phyloP scores from a whole-genome alignment of 2,113 vertebrate species.

The Melanostigma gelatinosum region DNA sequence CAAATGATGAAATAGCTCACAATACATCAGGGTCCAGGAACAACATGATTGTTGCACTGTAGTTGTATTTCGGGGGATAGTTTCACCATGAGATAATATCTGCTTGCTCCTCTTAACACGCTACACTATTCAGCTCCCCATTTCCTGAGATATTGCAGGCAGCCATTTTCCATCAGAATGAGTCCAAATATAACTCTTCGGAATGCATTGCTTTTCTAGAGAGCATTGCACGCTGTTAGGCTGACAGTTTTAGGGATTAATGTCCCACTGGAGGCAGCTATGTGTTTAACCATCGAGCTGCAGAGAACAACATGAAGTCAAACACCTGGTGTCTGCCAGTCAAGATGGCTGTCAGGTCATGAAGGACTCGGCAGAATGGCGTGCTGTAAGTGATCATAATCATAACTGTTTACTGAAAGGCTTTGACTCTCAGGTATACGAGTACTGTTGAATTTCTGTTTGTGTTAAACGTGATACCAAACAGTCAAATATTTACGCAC shows the following conservation, averaged over 20 bases:
- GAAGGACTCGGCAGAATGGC: neutral
- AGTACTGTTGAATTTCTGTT: neutral
- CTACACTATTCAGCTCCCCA: neutral
- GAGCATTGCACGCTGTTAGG: neutral
- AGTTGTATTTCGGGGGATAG: neutral
- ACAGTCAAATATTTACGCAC: neutral
- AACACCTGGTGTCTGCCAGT: conserved; percentile 23
- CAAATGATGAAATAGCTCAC: neutral
- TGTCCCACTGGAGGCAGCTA: neutral
- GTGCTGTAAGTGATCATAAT: neutral
- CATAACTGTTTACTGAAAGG: neutral
- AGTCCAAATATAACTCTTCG: neutral
- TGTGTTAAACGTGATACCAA: neutral
- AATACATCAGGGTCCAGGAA: neutral
- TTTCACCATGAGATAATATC: neutral
- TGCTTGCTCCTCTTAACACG: neutral
- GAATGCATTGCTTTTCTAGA: neutral
- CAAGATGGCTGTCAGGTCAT: neutral
- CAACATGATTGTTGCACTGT: neutral
- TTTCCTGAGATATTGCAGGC: neutral
- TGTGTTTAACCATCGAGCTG: conserved; percentile 1
- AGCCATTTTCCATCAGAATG: neutral
- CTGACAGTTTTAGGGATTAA: neutral
- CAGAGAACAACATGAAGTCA: neutral
- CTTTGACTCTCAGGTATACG: neutral